Conservation (phyloP, 1,140 invertebrate species). For the Tetragnatha versicolor region DNA sequence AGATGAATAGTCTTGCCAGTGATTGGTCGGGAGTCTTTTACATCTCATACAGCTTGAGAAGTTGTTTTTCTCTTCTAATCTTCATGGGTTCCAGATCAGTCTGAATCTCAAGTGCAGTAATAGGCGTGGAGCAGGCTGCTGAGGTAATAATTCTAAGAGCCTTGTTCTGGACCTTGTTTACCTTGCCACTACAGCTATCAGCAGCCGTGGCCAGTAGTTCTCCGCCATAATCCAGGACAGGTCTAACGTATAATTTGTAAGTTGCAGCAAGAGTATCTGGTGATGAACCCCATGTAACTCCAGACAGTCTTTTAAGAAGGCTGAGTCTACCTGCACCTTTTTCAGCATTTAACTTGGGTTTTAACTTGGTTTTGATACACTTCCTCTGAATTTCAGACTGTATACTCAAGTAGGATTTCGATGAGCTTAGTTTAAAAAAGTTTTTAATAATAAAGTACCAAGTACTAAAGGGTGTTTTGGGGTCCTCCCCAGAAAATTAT, state of each 20-base stretch:
- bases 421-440: no score
- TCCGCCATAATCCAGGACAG: slow-evolving; percentile 5
- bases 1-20: neutral
- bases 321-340: neutral
- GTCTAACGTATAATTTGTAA: neutral
- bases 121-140: neutral
- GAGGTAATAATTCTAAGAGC: slow-evolving; percentile 1
- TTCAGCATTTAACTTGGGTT: no score
- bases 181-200: slow-evolving; percentile 3
- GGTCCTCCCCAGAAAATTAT: no score
- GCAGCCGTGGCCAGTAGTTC: neutral
- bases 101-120: neutral
- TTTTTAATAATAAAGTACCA: no score
- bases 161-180: neutral
- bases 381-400: no score
- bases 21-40: neutral
- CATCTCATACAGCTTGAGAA: neutral
- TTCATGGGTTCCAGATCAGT: neutral
- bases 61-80: slow-evolving; percentile 15
- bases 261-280: neutral
- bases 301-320: neutral
- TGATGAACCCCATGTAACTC: neutral
- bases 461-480: no score
- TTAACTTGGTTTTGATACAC: no score
- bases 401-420: no score